Percentiles rank a stretch among this genome's conserved stretches.
These are phyloP conservation scores for Lordiphosa collinella DNA, from an alignment of 1,140 invertebrate species.

Conservation along the genomic window DNA sequence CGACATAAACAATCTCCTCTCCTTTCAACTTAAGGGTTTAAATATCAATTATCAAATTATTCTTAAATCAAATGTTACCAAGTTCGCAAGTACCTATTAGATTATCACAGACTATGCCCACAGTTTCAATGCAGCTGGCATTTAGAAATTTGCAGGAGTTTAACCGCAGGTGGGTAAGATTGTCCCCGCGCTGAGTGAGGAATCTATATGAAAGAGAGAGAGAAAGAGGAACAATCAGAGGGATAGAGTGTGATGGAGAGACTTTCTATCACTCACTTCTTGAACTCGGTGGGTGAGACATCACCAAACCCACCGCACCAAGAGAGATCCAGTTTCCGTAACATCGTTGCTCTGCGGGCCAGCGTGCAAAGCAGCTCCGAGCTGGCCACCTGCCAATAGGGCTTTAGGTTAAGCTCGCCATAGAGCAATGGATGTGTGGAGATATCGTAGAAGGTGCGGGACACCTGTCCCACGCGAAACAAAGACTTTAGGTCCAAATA, in stretches of 20 bases:
- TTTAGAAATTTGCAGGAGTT: constrained; percentile 89
- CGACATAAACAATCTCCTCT: too few species aligned
- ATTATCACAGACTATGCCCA: constrained; percentile 84
- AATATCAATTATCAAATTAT: too few species aligned
- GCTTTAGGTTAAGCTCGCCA: constrained; percentile 88
- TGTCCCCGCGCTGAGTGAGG: constrained; percentile 83
- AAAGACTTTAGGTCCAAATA: constrained; percentile 90
- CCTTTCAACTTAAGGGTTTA: too few species aligned
- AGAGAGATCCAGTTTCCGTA: constrained; percentile 90
- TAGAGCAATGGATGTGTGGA: constrained; percentile 89
- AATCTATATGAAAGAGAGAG: constrained; percentile 81
- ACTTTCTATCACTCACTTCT: constrained; percentile 50
- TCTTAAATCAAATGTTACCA: too few species aligned
- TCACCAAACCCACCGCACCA: constrained; percentile 90
- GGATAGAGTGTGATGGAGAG: background rate
- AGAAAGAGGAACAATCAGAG: background rate
- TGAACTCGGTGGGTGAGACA: constrained; percentile 72
- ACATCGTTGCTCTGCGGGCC: constrained; percentile 83
- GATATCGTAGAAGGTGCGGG: constrained; percentile 86
- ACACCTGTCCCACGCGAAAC: constrained; percentile 87
- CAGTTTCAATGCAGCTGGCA: constrained; percentile 82
- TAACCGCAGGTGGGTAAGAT: constrained; percentile 86
- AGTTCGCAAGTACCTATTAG: constrained; percentile 83
- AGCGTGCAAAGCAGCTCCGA: constrained; percentile 73
- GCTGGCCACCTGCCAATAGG: constrained; percentile 85